Evolutionary conservation across 2,888 invertebrate genomes (phyloP).

Genomic region (Andrena haemorrhoa): DNA sequence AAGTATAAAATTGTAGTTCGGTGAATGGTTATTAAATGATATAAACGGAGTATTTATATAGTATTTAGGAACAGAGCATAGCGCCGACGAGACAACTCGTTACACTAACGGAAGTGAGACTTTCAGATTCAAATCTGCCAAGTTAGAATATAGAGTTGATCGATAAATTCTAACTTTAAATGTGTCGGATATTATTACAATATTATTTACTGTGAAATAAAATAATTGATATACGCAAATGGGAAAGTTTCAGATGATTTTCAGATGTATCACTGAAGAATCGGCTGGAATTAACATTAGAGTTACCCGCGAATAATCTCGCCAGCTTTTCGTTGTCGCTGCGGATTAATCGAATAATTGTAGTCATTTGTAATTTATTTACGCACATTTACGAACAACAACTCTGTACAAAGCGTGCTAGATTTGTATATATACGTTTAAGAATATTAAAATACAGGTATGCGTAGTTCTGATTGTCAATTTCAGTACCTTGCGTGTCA

Average conservation of each 20-base stretch:
- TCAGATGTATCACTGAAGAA: no score
- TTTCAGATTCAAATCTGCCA: constrained; percentile 4
- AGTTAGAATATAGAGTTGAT: background rate
- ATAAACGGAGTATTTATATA: background rate
- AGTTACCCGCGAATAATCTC: background rate
- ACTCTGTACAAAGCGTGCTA: background rate
- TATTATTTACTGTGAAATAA: background rate
- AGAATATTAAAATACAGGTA: background rate
- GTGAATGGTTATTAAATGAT: background rate
- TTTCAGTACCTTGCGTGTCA: constrained; percentile 13
- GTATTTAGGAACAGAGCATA: background rate
- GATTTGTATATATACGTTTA: background rate
- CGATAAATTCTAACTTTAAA: background rate
- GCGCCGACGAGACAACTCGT: background rate
- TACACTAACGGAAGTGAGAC: background rate
- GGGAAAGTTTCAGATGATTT: background rate
- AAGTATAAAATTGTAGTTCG: background rate
- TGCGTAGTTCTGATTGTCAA: constrained; percentile 9
- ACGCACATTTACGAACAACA: background rate
- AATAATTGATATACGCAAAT: background rate
- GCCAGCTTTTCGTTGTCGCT: background rate
- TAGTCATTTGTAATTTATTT: background rate
- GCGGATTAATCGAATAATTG: background rate
- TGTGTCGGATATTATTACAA: background rate
- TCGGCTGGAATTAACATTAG: background rate